Percentiles rank a stretch among this genome's conserved stretches.
phyloP scores from a whole-genome alignment of 2,888 invertebrate genomes.

The Limnephilus lunatus region DNA sequence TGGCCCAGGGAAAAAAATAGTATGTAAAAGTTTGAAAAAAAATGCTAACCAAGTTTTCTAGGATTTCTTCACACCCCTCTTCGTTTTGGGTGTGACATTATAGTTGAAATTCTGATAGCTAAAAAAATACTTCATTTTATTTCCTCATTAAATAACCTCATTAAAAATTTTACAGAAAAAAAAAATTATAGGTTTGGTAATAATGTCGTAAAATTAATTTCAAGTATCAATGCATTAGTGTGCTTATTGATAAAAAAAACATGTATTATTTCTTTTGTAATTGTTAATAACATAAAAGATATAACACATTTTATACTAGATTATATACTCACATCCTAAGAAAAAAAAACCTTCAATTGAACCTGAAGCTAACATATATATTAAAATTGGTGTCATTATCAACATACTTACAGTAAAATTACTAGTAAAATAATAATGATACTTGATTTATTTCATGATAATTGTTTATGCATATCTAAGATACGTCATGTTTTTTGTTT shows the following conservation, averaged over 20 bases:
- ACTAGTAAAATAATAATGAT: slow-evolving; percentile 21
- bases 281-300: slow-evolving; percentile 14
- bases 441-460: background rate
- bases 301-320: slow-evolving; percentile 21
- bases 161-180: slow-evolving; percentile 3
- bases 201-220: slow-evolving; percentile 2
- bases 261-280: slow-evolving; percentile 4
- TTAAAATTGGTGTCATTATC: slow-evolving; percentile 22
- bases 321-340: slow-evolving; percentile 32
- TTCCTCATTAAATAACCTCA: slow-evolving; percentile 18
- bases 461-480: background rate
- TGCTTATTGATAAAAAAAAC: background rate
- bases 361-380: background rate
- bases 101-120: background rate
- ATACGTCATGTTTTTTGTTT: slow-evolving; percentile 7
- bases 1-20: background rate
- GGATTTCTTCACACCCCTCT: background rate
- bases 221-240: background rate
- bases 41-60: background rate
- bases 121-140: slow-evolving; percentile 12
- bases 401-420: slow-evolving; percentile 10
- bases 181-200: slow-evolving; percentile 23
- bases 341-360: background rate
- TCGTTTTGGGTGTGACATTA: background rate
- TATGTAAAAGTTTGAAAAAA: background rate